Base-by-base conservation (phyloP, 2,888 invertebrate species). In the Melipona bicolor region DNA sequence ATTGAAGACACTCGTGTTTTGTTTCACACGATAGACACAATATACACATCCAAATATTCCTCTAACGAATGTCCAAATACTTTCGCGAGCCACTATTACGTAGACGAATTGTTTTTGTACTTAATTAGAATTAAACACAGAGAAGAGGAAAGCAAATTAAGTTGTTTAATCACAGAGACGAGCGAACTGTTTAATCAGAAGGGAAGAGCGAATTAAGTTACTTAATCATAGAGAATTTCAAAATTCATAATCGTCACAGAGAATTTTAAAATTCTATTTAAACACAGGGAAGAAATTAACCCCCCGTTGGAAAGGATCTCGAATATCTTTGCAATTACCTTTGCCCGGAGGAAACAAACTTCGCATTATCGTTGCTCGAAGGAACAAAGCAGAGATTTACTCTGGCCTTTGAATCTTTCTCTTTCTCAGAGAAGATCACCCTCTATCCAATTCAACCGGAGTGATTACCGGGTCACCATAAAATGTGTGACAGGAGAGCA, bases 401-500 rank as follows among this genome's bases (percentile, higher is more conserved):
- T 49, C 36, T 4, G 27, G 43, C 24, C 21, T 24, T 36, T 54
- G 2, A 27, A n/a, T 9, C 21, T n/a, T 56, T 32, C 19, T 15
- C 21, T 54, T 0, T 43, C 43, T 9, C 43, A 9, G 43, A 21
- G 24, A 72, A 9, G 6, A 27, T 27, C 13, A 43, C 43, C 21
- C 72, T 43, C 59, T 49, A 27, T 19, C 59, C 72, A 17, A 27
- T 49, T 72, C 19, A 13, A n/a, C n/a, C 61, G 32, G 32, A 4
- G 32, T n/a, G 43, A 62, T 32, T 21, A 73, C 17, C n/a, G 24
- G 71, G 52, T 19, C 71, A 24, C 71, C 62, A 24, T 50, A 36
- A 24, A 64, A 74, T 64, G 64, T 24, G 32, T 19, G 50, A 64
- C 64, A 64, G 64, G 74, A 74, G 64, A 62, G 74, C 19, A 27